phyloP scores from a whole-genome alignment of 2,888 invertebrate species.

The Cephus spinipes region DNA sequence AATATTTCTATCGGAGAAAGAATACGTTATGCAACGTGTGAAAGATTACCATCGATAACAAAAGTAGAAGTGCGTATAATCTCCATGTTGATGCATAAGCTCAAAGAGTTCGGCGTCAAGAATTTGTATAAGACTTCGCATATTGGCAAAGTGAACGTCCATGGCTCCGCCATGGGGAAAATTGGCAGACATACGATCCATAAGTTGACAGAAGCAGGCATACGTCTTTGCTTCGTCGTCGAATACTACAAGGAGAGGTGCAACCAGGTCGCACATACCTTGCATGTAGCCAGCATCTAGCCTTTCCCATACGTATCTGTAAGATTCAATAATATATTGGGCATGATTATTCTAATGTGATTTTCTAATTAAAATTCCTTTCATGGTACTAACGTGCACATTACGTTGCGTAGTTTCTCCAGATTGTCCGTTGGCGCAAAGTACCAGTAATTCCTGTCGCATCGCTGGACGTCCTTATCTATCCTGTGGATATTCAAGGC shows the following conservation, averaged over 20 bases:
- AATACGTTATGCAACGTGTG: background rate
- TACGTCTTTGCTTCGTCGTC: constrained; percentile 93
- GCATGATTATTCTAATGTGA: background rate
- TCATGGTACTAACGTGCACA: constrained; percentile 85
- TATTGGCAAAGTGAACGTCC: constrained; percentile 96
- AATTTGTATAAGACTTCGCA: constrained; percentile 90
- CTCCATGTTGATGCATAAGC: constrained; percentile 93
- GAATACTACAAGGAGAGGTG: constrained; percentile 91
- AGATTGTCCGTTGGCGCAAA: constrained; percentile 86
- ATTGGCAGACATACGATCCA: constrained; percentile 91
- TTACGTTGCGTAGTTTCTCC: constrained; percentile 92
- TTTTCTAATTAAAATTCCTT: background rate
- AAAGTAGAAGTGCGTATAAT: constrained; percentile 97
- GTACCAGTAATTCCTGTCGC: constrained; percentile 94
- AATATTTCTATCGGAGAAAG: background rate
- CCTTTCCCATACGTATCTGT: constrained; percentile 96
- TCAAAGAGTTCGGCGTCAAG: constrained; percentile 94
- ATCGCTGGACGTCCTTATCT: constrained; percentile 96
- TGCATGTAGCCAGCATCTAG: constrained; percentile 95
- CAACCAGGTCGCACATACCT: constrained; percentile 97
- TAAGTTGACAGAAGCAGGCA: constrained; percentile 90
- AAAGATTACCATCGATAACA: constrained; percentile 86
- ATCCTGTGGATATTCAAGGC: constrained; percentile 93
- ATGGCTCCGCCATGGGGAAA: constrained; percentile 94
- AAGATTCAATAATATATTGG: constrained; percentile 21